These are phyloP conservation scores for Scolopax mira DNA, from an alignment of 2,113 vertebrate genomes.

Conservation along the genomic window DNA sequence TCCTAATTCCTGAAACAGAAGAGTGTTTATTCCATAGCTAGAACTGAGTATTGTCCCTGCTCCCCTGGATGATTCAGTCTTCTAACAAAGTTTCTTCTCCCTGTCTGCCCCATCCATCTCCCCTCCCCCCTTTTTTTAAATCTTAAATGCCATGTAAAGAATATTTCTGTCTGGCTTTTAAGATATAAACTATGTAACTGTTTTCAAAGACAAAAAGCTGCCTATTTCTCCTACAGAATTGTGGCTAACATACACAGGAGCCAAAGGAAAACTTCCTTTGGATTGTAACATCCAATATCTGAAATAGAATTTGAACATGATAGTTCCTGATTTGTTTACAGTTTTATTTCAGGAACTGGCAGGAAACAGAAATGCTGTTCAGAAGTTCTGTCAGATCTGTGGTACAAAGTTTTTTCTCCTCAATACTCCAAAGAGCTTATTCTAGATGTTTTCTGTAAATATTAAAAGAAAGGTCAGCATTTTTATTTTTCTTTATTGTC, in stretches of 20 bases:
- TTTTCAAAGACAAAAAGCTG: not conserved
- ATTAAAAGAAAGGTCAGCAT: not conserved
- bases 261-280: not conserved
- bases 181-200: not conserved
- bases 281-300: not conserved
- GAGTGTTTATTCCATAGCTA: rapidly evolving
- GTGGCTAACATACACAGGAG: rapidly evolving
- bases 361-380: not conserved
- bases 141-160: not conserved
- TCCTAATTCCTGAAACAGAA: not conserved
- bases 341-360: not conserved
- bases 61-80: not conserved
- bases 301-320: not conserved
- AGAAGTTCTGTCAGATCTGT: not conserved
- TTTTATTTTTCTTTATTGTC: not conserved
- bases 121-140: rapidly evolving
- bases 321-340: not conserved
- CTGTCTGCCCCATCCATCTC: too few species aligned
- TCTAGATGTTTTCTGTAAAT: not conserved
- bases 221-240: not conserved
- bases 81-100: not conserved
- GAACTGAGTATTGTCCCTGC: not conserved
- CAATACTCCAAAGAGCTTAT: not conserved
- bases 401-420: not conserved
- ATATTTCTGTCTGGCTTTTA: not conserved